Percentiles rank a stretch among this genome's conserved stretches.
These are phyloP conservation scores for Connochaetes taurinus DNA, from an alignment of 2,113 vertebrate species.

Conservation along the genomic window DNA sequence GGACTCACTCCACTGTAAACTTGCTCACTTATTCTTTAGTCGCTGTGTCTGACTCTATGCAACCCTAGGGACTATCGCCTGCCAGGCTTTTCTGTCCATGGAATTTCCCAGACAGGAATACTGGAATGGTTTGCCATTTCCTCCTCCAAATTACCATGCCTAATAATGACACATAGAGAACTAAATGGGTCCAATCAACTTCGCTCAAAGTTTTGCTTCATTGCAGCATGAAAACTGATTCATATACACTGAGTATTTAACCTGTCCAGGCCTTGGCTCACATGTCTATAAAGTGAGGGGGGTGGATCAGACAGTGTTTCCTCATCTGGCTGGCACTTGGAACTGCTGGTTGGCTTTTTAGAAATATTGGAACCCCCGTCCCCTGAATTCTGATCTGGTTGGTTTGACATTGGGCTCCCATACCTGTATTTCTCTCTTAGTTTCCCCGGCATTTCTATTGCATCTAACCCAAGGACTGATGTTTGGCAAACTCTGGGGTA, in stretches of 20 bases:
- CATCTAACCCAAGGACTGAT: neutral
- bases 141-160: neutral
- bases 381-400: neutral
- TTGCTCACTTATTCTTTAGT: neutral
- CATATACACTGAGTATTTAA: neutral
- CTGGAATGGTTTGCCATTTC: neutral
- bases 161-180: conserved; percentile 19
- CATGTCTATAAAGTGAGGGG: neutral
- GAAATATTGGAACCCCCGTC: neutral
- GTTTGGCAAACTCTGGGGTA: neutral
- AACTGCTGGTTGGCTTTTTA: neutral
- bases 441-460: neutral
- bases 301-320: neutral
- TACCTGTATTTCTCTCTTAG: neutral
- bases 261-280: neutral
- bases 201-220: neutral
- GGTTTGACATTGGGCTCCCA: neutral
- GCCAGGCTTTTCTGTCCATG: neutral
- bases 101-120: neutral
- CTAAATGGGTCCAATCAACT: conserved; percentile 5
- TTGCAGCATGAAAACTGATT: neutral
- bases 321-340: neutral
- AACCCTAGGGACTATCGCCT: neutral
- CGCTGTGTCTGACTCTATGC: neutral
- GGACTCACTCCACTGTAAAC: neutral